Evolutionary conservation across 92 coral and sea anemone genomes (phyloP).

Genomic region (Scolanthus callimorphus): DNA sequence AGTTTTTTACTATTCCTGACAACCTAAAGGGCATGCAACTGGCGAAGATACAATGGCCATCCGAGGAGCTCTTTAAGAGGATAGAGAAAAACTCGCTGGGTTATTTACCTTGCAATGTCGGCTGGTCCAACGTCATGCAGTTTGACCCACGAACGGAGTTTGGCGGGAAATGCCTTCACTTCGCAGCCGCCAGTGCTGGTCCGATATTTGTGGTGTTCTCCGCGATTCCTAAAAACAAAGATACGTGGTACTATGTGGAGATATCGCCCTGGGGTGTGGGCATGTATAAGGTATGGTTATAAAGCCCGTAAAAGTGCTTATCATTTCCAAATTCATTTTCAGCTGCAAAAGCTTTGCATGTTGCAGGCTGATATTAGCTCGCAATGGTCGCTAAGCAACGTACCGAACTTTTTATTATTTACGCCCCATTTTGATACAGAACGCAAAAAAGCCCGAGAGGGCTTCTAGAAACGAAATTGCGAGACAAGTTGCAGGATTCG

Average conservation of each 20-base stretch:
- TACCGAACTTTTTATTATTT: no score
- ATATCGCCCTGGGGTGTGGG: slow-evolving; percentile 11
- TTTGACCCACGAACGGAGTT: slow-evolving; percentile 32
- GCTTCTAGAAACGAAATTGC: no score
- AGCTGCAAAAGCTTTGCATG: no score
- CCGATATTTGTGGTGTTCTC: slow-evolving; percentile 38
- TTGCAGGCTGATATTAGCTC: no score
- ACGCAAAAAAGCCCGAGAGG: no score
- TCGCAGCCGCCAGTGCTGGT: slow-evolving; percentile 36
- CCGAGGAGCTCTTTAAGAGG: slow-evolving; percentile 11
- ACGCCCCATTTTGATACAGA: no score
- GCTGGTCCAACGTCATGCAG: slow-evolving; percentile 53
- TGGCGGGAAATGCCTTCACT: slow-evolving; percentile 43
- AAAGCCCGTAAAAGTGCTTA: no score
- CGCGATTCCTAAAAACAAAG: slow-evolving; percentile 7
- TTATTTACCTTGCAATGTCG: slow-evolving; percentile 29
- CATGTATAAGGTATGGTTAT: slow-evolving; percentile 22
- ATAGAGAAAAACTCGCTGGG: slow-evolving; percentile 5
- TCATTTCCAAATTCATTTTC: no score
- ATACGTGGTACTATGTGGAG: slow-evolving; percentile 14
- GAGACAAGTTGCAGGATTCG: background rate
- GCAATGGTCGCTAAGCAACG: no score
- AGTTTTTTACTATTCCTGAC: slow-evolving; percentile 13
- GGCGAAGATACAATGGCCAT: slow-evolving; percentile 37
- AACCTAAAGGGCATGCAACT: slow-evolving; percentile 7